Evolutionary conservation across 2,888 invertebrate species (phyloP), one percentile per base, ranked within the genome.

Genomic region (Phragmatobia fuliginosa): DNA sequence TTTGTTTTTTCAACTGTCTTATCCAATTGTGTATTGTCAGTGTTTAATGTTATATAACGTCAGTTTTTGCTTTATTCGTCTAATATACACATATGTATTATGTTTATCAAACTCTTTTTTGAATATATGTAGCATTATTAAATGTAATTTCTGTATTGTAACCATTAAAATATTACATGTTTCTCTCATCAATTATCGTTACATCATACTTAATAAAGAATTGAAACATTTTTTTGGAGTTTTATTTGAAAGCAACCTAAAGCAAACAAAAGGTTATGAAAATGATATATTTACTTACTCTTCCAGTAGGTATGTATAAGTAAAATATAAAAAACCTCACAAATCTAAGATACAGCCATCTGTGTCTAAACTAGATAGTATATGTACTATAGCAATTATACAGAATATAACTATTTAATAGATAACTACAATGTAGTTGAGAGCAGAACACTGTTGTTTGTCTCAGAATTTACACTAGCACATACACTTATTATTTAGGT

Each of bases 141-240:
- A 67, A 72, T 81, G 74, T 79, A 79, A 75, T 79, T 77, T 77
- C 68, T 72, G 68, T 79, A 70, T 73, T 72, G 77, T 79, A 79
- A 63, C 72, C 72, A 66, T 72, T 72, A 66, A 66, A 71, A 73
- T 68, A 38, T 78, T 49, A 73, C 56, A 68, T 66, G 67, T 72
- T 71, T 74, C n/a, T 67, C 66, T 73, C 33, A 72, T 70, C 70
- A 70, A 76, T 59, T 72, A 64, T 74, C 58, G 71, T 75, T 72
- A 66, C 45, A 74, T 32, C 66, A 63, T 71, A n/a, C n/a, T n/a
- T n/a, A 81, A 79, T 81, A 77, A 81, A 80, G 67, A 77, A 82
- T 79, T 77, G 62, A 68, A 75, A 77, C 38, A n/a, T 60, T 41
- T 58, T 25, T 14, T 25, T 63, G 10, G 25, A n/a, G 8, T 66